Base-by-base conservation (phyloP, 2,113 vertebrate genomes). In the Saguinus imperator region DNA sequence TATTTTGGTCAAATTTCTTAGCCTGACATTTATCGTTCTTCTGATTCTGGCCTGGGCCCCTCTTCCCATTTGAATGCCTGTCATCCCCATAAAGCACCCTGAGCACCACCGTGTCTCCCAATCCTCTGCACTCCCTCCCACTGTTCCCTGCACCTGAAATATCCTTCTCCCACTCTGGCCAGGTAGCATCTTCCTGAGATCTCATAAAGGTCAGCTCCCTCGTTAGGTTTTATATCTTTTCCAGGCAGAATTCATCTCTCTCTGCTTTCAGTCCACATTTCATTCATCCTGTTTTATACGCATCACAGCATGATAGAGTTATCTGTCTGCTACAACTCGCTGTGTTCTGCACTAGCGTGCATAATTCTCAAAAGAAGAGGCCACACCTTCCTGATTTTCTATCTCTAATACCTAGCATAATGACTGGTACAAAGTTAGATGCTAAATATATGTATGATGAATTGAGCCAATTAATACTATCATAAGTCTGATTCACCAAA, bases 71-170 rank as follows among this genome's bases (percentile, higher is more conserved):
- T 76, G 23, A 8, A 5, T 20, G 25, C 16, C 61, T 20, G 8
- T 17, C 12, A 5, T 4, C 50, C 14, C 9, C 7, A 0, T 6
- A 16, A 55, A 20, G 61, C 27, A 20, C 7, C 48, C 11, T 0
- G 20, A 48, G 6, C 18, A 18, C 6, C 0, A 7, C 18, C 0
- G 1, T 2, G 9, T 16, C 45, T 21, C 29, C 29, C 16, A 1
- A 0, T 12, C 17, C 40, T 40, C 52, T 14, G n/a, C 4, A 52
- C 10, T 3, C 8, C 37, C 35, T 45, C 11, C 2, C 0, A 27
- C 4, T 1, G 3, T 43, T 0, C 4, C 58, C 61, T 25, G 1
- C 13, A 17, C 23, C 35, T 1, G 7, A 8, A 3, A 35, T 6
- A 52, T 23, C 58, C 18, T 21, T 18, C 13, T 11, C 25, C 61